Evolutionary conservation across 1,140 invertebrate genomes (phyloP).

Genomic region (Nymphalis io): DNA sequence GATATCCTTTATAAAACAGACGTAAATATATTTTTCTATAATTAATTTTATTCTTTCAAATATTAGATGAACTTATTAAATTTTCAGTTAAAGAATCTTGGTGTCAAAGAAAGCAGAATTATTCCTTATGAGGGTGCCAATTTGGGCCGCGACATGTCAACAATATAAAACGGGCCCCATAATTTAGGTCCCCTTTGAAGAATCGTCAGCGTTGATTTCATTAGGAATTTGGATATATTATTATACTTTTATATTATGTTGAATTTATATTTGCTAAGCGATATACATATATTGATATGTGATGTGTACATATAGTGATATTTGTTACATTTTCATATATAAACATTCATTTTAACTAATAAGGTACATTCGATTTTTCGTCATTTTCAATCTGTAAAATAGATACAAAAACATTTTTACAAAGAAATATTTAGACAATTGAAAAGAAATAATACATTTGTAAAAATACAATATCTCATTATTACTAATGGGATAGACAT

Average conservation of each 20-base stretch:
- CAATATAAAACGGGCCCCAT: conserved; percentile 58
- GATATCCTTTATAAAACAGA: too few species aligned
- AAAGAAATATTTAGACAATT: too few species aligned
- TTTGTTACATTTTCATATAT: neutral
- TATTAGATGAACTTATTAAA: neutral
- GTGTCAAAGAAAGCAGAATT: conserved; percentile 65
- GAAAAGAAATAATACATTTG: neutral
- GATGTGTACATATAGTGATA: neutral
- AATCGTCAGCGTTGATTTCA: conserved; percentile 49
- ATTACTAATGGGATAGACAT: conserved; percentile 7
- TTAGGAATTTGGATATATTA: conserved; percentile 35
- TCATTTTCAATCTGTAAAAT: too few species aligned
- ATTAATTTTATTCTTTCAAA: neutral
- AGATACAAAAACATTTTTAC: too few species aligned
- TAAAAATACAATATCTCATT: conserved; percentile 13
- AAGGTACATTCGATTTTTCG: too few species aligned
- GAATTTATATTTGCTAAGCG: neutral
- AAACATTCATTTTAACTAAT: neutral
- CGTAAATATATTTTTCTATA: too few species aligned
- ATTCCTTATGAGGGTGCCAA: conserved; percentile 58
- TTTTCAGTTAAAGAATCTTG: neutral
- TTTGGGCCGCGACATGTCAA: conserved; percentile 67
- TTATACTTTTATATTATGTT: neutral
- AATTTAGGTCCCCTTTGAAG: conserved; percentile 56
- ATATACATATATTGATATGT: neutral